A percentile compares a stretch with the other conserved stretches of the same genome.
Evolutionary conservation across 2,113 vertebrate genomes (phyloP).

Genomic region (Sylvietta virens): DNA sequence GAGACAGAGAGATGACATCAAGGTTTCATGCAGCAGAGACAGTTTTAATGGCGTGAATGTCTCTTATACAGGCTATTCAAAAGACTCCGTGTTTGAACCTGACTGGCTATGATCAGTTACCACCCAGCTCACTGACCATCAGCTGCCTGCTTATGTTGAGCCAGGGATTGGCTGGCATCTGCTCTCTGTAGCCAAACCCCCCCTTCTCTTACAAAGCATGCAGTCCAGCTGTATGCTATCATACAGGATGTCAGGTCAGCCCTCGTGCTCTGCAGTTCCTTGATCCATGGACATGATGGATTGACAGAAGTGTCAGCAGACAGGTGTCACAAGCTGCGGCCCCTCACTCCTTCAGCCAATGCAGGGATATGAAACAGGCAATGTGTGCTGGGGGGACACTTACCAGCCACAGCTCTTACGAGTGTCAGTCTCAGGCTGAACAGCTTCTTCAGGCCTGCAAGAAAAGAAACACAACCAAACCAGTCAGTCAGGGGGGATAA

Average conservation of each 20-base stretch:
- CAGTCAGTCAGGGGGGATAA: neutral
- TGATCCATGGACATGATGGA: rapidly evolving
- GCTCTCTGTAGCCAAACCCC: neutral
- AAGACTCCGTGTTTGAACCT: no score
- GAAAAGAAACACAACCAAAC: neutral
- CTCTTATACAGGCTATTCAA: no score
- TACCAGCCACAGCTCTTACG: neutral
- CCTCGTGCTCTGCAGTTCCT: neutral
- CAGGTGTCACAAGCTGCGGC: neutral
- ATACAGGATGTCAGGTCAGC: neutral
- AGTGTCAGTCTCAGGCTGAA: neutral
- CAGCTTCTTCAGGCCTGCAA: constrained; percentile 6
- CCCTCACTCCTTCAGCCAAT: neutral
- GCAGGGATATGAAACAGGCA: neutral
- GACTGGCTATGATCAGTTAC: no score
- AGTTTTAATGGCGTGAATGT: no score
- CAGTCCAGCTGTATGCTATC: neutral
- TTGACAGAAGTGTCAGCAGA: neutral
- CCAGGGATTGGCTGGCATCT: neutral
- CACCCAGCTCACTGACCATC: neutral
- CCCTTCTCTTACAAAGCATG: neutral
- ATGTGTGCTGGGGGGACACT: neutral
- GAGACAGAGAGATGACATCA: no score
- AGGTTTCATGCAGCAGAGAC: no score
- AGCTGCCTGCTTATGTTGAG: neutral